Percentiles rank a stretch among this genome's conserved stretches.
These are phyloP conservation scores for Arothron firmamentum DNA, from an alignment of 2,113 vertebrate species.

Conservation along the genomic window DNA sequence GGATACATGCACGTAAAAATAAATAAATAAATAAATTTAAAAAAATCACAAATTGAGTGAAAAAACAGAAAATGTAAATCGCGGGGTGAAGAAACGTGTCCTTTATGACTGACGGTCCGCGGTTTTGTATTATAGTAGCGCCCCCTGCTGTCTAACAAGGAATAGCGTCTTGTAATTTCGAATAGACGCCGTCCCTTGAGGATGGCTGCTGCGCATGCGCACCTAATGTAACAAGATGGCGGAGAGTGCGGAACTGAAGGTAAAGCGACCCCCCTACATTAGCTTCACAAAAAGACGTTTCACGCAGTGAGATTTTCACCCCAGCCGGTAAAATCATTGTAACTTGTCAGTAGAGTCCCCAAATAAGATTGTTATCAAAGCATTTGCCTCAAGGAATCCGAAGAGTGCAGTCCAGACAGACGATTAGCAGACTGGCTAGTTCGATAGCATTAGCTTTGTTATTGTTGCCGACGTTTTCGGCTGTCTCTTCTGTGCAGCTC, in stretches of 20 bases:
- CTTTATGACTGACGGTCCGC: background rate
- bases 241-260: slow-evolving; percentile 99
- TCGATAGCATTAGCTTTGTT: slow-evolving; percentile 70
- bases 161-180: slow-evolving; percentile 4
- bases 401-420: slow-evolving; percentile 16
- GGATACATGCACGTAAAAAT: background rate
- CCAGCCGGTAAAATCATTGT: background rate
- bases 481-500: slow-evolving; percentile 28
- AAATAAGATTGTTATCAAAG: background rate
- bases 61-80: background rate
- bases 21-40: too few species aligned
- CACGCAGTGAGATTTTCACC: slow-evolving; percentile 12
- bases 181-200: slow-evolving; percentile 72
- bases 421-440: slow-evolving; percentile 57
- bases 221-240: slow-evolving; percentile 92
- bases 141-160: slow-evolving; percentile 39
- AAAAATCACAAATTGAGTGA: background rate
- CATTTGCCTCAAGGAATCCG: slow-evolving; percentile 12
- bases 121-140: slow-evolving; percentile 7
- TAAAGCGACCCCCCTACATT: slow-evolving; percentile 85
- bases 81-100: background rate
- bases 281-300: slow-evolving; percentile 74
- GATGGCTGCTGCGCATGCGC: slow-evolving; percentile 85
- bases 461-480: slow-evolving; percentile 68
- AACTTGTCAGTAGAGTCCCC: slow-evolving; percentile 4